phyloP scores from a whole-genome alignment of 2,113 vertebrate species.

The Salvator merianae region DNA sequence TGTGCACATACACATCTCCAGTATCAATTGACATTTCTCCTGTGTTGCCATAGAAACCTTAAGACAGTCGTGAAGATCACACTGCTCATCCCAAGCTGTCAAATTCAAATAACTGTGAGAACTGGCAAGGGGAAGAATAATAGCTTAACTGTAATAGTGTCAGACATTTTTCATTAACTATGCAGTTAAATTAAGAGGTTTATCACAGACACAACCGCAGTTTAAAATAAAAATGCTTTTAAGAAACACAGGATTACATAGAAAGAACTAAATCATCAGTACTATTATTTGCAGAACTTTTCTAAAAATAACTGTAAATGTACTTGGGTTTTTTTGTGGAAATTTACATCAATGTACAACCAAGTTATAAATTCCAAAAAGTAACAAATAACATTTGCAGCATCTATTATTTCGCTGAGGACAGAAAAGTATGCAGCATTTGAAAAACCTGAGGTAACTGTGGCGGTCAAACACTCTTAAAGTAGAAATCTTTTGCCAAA shows the following conservation, averaged over 20 bases:
- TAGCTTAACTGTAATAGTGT: slow-evolving; percentile 13
- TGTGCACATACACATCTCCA: neutral
- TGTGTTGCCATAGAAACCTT: slow-evolving; percentile 27
- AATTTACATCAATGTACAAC: neutral
- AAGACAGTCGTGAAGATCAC: slow-evolving; percentile 7
- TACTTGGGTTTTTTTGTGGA: neutral
- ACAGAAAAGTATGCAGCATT: neutral
- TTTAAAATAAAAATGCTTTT: slow-evolving; percentile 10
- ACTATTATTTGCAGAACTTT: neutral
- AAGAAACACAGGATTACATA: neutral
- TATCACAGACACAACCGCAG: neutral
- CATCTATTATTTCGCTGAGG: neutral
- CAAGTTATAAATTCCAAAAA: neutral
- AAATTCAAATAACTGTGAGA: slow-evolving; percentile 1
- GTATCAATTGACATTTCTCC: neutral
- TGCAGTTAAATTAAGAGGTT: neutral
- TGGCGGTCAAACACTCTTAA: neutral
- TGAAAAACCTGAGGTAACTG: neutral
- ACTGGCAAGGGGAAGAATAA: slow-evolving; percentile 2
- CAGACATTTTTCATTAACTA: slow-evolving; percentile 7
- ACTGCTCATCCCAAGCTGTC: slow-evolving; percentile 2
- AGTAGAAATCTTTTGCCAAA: slow-evolving; percentile 8
- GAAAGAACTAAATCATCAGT: neutral
- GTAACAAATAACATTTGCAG: neutral
- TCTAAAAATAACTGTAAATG: neutral